Percentiles rank a stretch among this genome's conserved stretches.
Evolutionary conservation across 2,888 invertebrate genomes (phyloP).

Genomic region (Leptinotarsa haldemani): DNA sequence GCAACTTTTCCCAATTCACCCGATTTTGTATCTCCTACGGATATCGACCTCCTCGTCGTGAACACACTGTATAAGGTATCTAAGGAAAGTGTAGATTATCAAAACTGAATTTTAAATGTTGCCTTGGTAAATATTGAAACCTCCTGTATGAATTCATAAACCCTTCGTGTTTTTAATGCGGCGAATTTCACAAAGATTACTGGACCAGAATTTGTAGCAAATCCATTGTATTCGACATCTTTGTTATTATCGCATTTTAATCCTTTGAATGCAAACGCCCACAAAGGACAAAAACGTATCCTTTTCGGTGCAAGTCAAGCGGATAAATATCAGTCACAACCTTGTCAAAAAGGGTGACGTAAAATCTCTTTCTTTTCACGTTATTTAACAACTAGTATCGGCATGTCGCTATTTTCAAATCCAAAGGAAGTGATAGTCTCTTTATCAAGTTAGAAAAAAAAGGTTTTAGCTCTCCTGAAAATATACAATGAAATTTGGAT

Average conservation of each 20-base stretch:
- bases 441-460: not conserved
- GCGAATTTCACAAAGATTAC: conserved; percentile 35
- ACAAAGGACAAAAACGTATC: conserved; percentile 51
- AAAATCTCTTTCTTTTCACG: conserved; percentile 19
- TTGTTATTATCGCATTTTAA: conserved; percentile 49
- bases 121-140: not conserved
- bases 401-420: not conserved
- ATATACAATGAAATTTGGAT: no score
- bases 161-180: conserved; percentile 25
- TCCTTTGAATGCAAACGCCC: conserved; percentile 56
- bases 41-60: no score
- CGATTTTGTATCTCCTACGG: no score
- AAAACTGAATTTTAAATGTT: no score
- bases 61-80: no score
- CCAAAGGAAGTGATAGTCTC: not conserved
- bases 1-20: no score
- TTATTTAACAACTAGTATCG: conserved; percentile 17
- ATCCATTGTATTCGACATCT: conserved; percentile 39
- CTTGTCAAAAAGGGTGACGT: conserved; percentile 50
- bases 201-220: conserved; percentile 24
- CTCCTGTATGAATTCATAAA: conserved; percentile 2
- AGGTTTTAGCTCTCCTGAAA: no score
- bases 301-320: conserved; percentile 55
- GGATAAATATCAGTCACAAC: conserved; percentile 59
- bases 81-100: no score